Conservation (phyloP, 2,113 vertebrate species). For the Ranitomeya variabilis region DNA sequence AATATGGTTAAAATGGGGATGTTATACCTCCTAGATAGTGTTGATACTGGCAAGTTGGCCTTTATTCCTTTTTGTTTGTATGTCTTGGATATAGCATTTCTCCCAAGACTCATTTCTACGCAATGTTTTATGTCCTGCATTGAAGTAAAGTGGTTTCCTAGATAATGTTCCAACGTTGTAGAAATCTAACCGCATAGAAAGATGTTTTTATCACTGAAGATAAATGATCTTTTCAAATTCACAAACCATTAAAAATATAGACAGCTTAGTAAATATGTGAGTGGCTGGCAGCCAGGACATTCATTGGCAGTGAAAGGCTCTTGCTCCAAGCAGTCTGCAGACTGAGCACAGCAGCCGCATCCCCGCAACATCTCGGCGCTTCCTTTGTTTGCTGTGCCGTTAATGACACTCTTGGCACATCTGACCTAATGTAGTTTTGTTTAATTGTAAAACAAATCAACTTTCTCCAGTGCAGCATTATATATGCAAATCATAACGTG, state of each 20-base stretch:
- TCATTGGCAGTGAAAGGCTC: constrained; percentile 42
- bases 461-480: constrained; percentile 15
- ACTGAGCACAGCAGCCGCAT: constrained; percentile 46
- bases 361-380: constrained; percentile 17
- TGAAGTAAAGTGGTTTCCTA: constrained; percentile 30
- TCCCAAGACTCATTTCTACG: constrained; percentile 7
- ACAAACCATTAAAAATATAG: constrained; percentile 52
- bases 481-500: constrained; percentile 39
- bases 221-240: constrained; percentile 50
- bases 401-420: constrained; percentile 55
- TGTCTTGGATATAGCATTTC: constrained; percentile 11
- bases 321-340: constrained; percentile 41
- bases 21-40: not conserved
- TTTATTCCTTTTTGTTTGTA: constrained; percentile 8
- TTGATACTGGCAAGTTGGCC: not conserved
- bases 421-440: constrained; percentile 44
- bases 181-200: constrained; percentile 41
- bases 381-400: constrained; percentile 41
- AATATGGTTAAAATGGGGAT: not conserved
- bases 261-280: constrained; percentile 54
- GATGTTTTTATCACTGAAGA: constrained; percentile 41
- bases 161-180: constrained; percentile 29
- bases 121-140: constrained; percentile 9
- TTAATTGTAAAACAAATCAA: constrained; percentile 53
- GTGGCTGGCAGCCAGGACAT: constrained; percentile 48